Evolutionary conservation across 1,140 invertebrate genomes (phyloP), one percentile per base, ranked within the genome.

Genomic region (Alviniconcha marisindica): DNA sequence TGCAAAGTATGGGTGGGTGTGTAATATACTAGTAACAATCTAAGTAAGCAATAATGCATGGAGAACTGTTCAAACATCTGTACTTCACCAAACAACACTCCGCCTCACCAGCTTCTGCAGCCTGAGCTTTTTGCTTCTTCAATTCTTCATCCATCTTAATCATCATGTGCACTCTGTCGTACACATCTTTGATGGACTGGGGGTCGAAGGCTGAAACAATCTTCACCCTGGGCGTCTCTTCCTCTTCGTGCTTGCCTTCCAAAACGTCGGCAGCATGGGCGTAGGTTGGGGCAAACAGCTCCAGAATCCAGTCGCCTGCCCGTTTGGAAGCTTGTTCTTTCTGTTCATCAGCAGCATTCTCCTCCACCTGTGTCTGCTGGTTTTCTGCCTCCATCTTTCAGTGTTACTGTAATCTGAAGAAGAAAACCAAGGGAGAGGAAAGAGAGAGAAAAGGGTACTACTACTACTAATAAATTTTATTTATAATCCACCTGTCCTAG

Each of bases 251-350:
- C 78, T 85, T 85, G 18, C 73, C 73, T 33, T 82, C 82, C 18
- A 85, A 38, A 12, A 86, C 77, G 66, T 86, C 85, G 14, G 84
- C 82, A 44, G 83, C 77, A 21, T 69, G 79, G 3, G 85, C 66
- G 74, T 83, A 83, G 31, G 84, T 63, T 44, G 87, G 87, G 3
- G 84, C 54, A 81, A 89, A 89, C 28, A 89, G 40, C 24, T 88
- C 87, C 15, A 82, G 83, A 48, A 89, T 84, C 87, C 88, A 89
- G 60, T 88, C 85, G n/a, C 76, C 81, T 54, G 76, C 28, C 78
- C 71, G 54, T n/a, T 66, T 5, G 24, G 48, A 38, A 33, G n/a
- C 5, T 36, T 33, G 12, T 24, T 71, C 42, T 51, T 51, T 76
- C 21, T 28, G n/a, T 51, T 76, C 3, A 36, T 54, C 31, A 28